Base-by-base conservation (phyloP, 2,888 invertebrate species). In the Biston stratarius region DNA sequence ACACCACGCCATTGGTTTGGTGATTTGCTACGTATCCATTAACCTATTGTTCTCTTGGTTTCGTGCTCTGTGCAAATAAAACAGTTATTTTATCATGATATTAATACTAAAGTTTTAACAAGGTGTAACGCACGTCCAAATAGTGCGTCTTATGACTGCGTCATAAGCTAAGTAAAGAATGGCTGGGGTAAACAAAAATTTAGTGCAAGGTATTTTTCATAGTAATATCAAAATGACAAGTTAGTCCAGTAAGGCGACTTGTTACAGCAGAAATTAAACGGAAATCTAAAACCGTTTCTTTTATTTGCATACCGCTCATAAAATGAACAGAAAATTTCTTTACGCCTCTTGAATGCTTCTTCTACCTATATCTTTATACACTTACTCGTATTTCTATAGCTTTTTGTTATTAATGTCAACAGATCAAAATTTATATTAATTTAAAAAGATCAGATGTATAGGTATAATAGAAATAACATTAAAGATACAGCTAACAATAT, bases 121-220 rank as follows among this genome's bases (percentile, higher is more conserved):
- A 55, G n/a, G 55, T 42, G 42, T 55, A 55, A 15, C 48, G 14
- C 55, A 33, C 40, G 48, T 49, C 33, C 15, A 44, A 56, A 34
- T 58, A 48, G 52, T 42, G 63, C 64, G 70, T 70, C 63, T 65
- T 69, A 45, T 48, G 11, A 36, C 34, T 64, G 52, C 64, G 58
- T 58, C 64, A 64, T 24, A 44, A 14, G 51, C 34, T 62, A 34
- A 34, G 62, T 14, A 56, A 56, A 62, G 55, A 56, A 56, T 0
- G 12, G 48, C 6, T 12, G 14, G 34, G 36, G 47, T 48, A 48
- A 62, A 62, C 40, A 62, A 42, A 53, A 24, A 38, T 36, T 12
- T 36, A 53, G 40, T 33, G 40, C 61, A 53, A 61, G 55, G 61
- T 51, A 34, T 7, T 51, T 34, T 12, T 12, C 12, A 49, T 14